These are phyloP conservation scores for Rhipidura dahli DNA, from an alignment of 2,113 vertebrate species.

Conservation along the genomic window DNA sequence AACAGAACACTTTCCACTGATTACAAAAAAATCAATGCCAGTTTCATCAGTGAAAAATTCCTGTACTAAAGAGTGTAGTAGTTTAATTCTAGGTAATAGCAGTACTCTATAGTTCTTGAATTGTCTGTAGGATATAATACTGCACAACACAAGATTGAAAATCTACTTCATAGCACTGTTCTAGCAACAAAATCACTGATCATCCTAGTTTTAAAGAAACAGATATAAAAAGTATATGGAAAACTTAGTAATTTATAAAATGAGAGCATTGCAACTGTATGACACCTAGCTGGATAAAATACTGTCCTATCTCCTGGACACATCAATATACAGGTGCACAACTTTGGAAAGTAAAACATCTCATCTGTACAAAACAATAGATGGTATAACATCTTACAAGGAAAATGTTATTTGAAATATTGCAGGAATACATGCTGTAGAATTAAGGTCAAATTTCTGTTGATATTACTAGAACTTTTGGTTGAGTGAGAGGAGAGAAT, in stretches of 20 bases:
- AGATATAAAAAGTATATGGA: not conserved
- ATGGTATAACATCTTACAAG: not conserved
- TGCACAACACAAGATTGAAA: not conserved
- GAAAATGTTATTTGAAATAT: not conserved
- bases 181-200: not conserved
- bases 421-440: not conserved
- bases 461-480: not conserved
- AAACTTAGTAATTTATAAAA: not conserved
- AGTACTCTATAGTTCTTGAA: not conserved
- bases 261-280: not conserved
- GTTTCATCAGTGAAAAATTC: not conserved
- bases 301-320: not conserved
- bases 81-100: not conserved
- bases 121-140: not conserved
- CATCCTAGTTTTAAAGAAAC: not conserved
- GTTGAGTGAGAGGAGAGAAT: not conserved
- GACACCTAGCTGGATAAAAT: not conserved
- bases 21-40: conserved; percentile 21
- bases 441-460: not conserved
- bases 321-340: not conserved
- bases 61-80: not conserved
- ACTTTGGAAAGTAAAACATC: not conserved
- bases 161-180: not conserved
- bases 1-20: not conserved
- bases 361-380: not conserved